phyloP scores from a whole-genome alignment of 2,113 vertebrate genomes.

The Rostratula benghalensis region DNA sequence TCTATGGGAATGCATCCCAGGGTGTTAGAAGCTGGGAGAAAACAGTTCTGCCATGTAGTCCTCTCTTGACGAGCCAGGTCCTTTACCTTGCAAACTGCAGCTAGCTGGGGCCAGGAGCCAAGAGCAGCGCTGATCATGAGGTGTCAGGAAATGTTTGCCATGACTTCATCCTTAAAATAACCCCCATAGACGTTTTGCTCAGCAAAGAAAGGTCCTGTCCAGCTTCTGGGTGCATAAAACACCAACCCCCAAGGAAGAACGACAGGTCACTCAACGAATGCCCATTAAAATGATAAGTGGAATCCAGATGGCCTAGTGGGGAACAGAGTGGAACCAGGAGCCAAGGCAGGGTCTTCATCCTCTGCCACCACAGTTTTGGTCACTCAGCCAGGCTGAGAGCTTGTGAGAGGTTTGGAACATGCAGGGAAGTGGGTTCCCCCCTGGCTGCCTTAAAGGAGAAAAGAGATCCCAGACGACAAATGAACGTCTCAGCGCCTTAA shows the following conservation, averaged over 20 bases:
- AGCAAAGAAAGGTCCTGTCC: not conserved
- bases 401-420: not conserved
- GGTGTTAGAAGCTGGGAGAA: not conserved
- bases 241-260: not conserved
- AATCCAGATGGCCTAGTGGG: not conserved
- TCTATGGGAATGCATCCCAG: not conserved
- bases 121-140: not conserved
- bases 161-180: slow-evolving; percentile 59
- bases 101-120: slow-evolving; percentile 30
- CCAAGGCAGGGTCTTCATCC: not conserved
- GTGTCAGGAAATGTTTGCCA: slow-evolving; percentile 58
- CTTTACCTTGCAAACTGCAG: not conserved
- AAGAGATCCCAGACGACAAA: not conserved
- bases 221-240: not conserved
- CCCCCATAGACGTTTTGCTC: not conserved
- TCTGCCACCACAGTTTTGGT: not conserved
- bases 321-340: not conserved
- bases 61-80: not conserved
- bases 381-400: not conserved
- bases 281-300: not conserved
- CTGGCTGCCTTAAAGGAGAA: not conserved
- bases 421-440: not conserved
- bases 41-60: not conserved
- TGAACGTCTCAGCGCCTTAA: not conserved
- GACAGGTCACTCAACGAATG: not conserved